Percentiles rank a stretch among this genome's conserved stretches.
Conservation (phyloP, 2,888 invertebrate genomes). For the Tipula vernalis region DNA sequence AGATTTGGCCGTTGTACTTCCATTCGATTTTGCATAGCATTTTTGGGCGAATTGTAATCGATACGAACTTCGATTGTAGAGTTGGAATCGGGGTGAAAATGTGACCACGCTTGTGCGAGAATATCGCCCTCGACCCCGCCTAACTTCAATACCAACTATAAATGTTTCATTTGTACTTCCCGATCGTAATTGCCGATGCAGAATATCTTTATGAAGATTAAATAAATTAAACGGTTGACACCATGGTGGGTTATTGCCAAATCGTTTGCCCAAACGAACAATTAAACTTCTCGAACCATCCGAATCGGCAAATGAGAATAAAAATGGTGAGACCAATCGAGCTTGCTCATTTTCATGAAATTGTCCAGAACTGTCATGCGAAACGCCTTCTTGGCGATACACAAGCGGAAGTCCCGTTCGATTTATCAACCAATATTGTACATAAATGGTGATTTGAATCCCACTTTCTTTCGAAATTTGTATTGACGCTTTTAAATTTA, state of each 20-base stretch:
- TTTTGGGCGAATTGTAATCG: constrained; percentile 82
- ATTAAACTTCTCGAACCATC: constrained; percentile 69
- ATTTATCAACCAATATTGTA: constrained; percentile 92
- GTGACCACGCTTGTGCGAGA: constrained; percentile 84
- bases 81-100: constrained; percentile 81
- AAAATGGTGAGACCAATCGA: constrained; percentile 78
- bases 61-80: constrained; percentile 74
- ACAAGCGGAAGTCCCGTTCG: constrained; percentile 92
- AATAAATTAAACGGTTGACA: constrained; percentile 80
- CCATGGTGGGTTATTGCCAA: constrained; percentile 52
- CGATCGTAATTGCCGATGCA: constrained; percentile 46
- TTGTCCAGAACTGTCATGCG: constrained; percentile 72
- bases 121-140: constrained; percentile 80
- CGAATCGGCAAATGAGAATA: constrained; percentile 87
- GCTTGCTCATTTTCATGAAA: constrained; percentile 91
- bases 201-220: constrained; percentile 65
- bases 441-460: constrained; percentile 42
- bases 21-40: constrained; percentile 62
- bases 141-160: constrained; percentile 77
- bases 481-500: constrained; percentile 62
- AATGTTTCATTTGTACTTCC: constrained; percentile 36
- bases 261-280: constrained; percentile 60
- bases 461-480: constrained; percentile 46
- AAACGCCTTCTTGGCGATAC: constrained; percentile 79
- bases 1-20: constrained; percentile 43